Evolutionary conservation across 2,797 vertebrate species (phyloP).

Genomic region (Nannoperca australis): DNA sequence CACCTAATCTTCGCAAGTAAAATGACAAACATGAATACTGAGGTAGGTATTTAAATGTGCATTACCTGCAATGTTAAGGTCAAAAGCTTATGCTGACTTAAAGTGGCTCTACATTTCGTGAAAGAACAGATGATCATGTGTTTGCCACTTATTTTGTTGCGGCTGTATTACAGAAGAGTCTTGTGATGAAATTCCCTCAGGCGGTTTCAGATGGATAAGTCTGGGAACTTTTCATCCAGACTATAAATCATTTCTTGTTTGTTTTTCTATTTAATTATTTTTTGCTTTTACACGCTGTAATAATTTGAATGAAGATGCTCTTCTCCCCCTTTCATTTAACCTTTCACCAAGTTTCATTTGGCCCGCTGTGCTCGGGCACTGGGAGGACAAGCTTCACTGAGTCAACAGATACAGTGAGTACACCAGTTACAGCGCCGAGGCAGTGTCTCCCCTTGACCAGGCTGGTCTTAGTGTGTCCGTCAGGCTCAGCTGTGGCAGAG

Average conservation of each 20-base stretch:
- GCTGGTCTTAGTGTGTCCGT: slow-evolving; percentile 61
- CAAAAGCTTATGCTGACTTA: slow-evolving; percentile 80
- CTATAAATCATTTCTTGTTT: slow-evolving; percentile 57
- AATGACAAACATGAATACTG: slow-evolving; percentile 85
- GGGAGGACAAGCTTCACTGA: slow-evolving; percentile 52
- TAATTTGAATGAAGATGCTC: slow-evolving; percentile 30
- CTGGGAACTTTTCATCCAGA: slow-evolving; percentile 62
- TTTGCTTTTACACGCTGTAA: slow-evolving; percentile 9
- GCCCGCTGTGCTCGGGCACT: slow-evolving; percentile 24
- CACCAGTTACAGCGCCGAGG: slow-evolving; percentile 30
- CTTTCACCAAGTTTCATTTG: slow-evolving; percentile 33
- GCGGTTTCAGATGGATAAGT: slow-evolving; percentile 63
- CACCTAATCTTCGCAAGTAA: slow-evolving; percentile 84
- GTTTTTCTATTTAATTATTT: slow-evolving; percentile 17
- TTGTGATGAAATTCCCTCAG: slow-evolving; percentile 73
- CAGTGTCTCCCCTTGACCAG: slow-evolving; percentile 60
- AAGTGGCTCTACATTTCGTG: slow-evolving; percentile 65
- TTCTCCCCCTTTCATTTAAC: slow-evolving; percentile 28
- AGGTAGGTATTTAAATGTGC: slow-evolving; percentile 82
- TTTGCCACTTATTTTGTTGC: slow-evolving; percentile 65
- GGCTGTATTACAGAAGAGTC: slow-evolving; percentile 61
- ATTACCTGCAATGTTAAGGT: slow-evolving; percentile 81
- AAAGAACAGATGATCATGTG: slow-evolving; percentile 65
- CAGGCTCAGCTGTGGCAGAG: slow-evolving; percentile 69
- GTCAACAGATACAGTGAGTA: slow-evolving; percentile 53